These are phyloP conservation scores for Poicephalus gulielmi DNA, from an alignment of 2,113 vertebrate species.

Conservation along the genomic window DNA sequence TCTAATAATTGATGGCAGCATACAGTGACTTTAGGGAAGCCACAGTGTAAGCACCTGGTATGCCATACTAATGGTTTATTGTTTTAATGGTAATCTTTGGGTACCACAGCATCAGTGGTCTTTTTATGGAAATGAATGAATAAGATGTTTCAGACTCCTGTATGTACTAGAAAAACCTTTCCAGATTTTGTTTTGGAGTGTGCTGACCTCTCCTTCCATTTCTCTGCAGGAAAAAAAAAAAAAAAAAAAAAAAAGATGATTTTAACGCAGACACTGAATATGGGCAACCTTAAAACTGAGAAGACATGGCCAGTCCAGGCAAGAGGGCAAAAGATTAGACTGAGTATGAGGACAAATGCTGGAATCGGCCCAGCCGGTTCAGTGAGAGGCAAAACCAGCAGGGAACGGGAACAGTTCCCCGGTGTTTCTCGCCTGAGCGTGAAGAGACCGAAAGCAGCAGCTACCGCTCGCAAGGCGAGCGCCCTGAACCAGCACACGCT, in stretches of 20 bases:
- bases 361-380: accelerated
- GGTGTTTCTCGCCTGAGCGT: not conserved
- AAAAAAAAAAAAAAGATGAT: accelerated
- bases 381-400: not conserved
- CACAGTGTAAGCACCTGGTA: not conserved
- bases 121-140: not conserved
- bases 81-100: not conserved
- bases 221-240: not conserved
- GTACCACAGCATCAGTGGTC: accelerated
- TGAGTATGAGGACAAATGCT: accelerated
- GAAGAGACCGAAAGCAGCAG: not conserved
- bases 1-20: not conserved
- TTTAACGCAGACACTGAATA: not conserved
- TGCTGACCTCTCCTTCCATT: not conserved
- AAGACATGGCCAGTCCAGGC: too few species aligned
- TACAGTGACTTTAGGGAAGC: not conserved
- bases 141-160: not conserved
- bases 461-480: not conserved
- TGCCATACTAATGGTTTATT: not conserved
- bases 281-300: accelerated
- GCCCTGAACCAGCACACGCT: not conserved
- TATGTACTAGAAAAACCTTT: not conserved
- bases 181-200: not conserved
- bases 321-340: accelerated
- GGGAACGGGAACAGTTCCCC: accelerated